Conservation (phyloP, 2,113 vertebrate genomes). For the Psephotus haematonotus region DNA sequence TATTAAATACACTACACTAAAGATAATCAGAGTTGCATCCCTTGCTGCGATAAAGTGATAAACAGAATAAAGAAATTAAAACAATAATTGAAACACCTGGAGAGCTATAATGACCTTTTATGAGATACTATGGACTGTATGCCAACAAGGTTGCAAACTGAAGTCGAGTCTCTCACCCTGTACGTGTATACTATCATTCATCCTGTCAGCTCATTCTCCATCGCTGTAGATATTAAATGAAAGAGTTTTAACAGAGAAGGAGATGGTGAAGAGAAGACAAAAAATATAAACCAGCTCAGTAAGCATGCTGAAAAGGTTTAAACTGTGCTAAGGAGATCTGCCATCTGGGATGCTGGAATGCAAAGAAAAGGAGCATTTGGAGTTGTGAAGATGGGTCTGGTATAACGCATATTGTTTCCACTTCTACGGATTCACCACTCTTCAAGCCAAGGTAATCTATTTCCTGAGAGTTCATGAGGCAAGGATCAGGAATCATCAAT, state of each 20-base stretch:
- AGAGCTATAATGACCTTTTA: constrained; percentile 21
- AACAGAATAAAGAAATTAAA: constrained; percentile 35
- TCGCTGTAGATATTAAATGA: background rate
- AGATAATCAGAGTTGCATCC: background rate
- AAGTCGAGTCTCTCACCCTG: background rate
- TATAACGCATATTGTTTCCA: constrained; percentile 1
- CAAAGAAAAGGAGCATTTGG: constrained; percentile 15
- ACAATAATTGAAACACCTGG: constrained; percentile 22
- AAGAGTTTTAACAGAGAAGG: background rate
- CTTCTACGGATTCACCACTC: background rate
- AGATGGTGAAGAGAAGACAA: background rate
- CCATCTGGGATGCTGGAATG: constrained; percentile 11
- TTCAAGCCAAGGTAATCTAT: background rate
- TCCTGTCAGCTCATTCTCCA: background rate
- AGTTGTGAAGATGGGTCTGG: background rate
- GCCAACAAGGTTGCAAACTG: background rate
- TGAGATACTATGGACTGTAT: background rate
- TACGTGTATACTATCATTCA: background rate
- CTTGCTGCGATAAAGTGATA: background rate
- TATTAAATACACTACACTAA: background rate
- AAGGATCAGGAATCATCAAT: background rate
- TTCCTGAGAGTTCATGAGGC: background rate
- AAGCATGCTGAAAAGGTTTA: background rate
- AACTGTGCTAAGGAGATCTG: background rate
- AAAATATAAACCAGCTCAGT: background rate